Conservation (phyloP, 2,888 invertebrate species). For the Andrena fulva region DNA sequence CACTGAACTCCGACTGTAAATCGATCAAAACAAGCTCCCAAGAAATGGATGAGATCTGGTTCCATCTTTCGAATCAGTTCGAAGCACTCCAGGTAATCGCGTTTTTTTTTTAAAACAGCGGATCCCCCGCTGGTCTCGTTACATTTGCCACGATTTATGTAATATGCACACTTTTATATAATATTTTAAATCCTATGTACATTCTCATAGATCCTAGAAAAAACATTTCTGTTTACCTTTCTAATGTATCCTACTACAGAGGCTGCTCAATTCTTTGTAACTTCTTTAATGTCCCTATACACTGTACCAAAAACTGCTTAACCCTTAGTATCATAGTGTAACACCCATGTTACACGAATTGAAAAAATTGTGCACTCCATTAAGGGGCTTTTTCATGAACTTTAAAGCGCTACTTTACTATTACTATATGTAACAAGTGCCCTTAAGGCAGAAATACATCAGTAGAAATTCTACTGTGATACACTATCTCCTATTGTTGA, state of each 20-base stretch:
- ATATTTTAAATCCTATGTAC: background rate
- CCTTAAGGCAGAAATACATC: too few species aligned
- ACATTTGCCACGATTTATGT: slow-evolving; percentile 8
- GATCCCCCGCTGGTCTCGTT: background rate
- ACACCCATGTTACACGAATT: too few species aligned
- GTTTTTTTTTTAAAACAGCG: background rate
- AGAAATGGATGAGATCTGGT: slow-evolving; percentile 83
- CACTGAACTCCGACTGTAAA: slow-evolving; percentile 13
- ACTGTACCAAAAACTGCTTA: background rate
- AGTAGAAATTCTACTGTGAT: too few species aligned
- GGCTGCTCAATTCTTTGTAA: too few species aligned
- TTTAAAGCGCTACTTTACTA: too few species aligned
- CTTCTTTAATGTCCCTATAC: background rate
- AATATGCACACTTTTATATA: background rate
- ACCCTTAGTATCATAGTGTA: too few species aligned
- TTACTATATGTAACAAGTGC: too few species aligned
- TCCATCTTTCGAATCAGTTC: slow-evolving; percentile 80
- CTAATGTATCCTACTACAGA: background rate
- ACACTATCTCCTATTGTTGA: too few species aligned
- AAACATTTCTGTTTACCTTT: background rate
- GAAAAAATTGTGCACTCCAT: too few species aligned
- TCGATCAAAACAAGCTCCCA: background rate
- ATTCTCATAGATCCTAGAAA: background rate
- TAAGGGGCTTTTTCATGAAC: too few species aligned
- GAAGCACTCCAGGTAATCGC: slow-evolving; percentile 81